Evolutionary conservation across 2,888 invertebrate species (phyloP), one percentile per base, ranked within the genome.

Genomic region (Alloplasta piceator): DNA sequence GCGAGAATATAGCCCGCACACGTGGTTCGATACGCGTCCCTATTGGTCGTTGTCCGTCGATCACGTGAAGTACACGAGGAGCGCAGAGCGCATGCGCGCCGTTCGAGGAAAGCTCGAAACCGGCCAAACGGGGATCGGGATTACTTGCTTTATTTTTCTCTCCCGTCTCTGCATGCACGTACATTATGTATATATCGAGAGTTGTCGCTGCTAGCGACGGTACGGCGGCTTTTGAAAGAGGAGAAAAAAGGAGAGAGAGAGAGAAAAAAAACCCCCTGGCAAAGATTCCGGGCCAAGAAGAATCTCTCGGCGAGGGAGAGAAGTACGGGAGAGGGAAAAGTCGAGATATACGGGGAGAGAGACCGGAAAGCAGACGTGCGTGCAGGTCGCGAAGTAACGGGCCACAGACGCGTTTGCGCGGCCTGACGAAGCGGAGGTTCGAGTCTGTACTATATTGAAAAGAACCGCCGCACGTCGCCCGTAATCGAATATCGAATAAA

Each of bases 11-110:
- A 26, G 26, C 26, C 26, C 26, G 26, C 67, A 16, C 76, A 80
- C 80, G 79, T 70, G 82, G 50, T 60, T 39, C 38, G 39, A 26
- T 66, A 10, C 36, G 41, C 10, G 58, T 41, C 56, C 38, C 61
- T 60, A 83, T 86, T 87, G 86, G 87, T 70, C 76, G 72, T 58
- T 50, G 43, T 61, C 66, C 14, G 48, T 70, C 83, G 83, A 89
- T 89, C 90, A 90, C 90, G 90, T 90, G 90, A 90, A 90, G 66
- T 66, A 78, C 90, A 90, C 89, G 89, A 87, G 87, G 84, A 60
- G 70, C 71, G 43, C 26, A 10, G 26, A 41, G 75, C 63, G 64
- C 76, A 75, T 41, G 66, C 48, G 36, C 48, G 38, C 55, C 55
- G 12, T 43, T 12, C 12, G 39, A 12, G 39, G 39, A 46, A 46